phyloP scores from a whole-genome alignment of 2,888 invertebrate genomes.

The Theretra japonica region DNA sequence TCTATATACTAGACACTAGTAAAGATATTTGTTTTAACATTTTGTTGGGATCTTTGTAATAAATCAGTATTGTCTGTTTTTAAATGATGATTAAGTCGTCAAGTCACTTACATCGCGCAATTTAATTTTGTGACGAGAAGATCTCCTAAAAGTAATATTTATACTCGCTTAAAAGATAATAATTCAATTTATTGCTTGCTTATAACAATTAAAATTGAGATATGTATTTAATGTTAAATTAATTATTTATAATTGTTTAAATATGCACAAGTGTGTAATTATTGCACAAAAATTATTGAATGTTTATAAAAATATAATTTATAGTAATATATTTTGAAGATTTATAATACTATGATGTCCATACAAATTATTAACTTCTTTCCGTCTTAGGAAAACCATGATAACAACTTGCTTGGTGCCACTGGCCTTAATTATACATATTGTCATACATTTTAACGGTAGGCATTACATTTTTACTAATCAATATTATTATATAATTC shows the following conservation, averaged over 20 bases:
- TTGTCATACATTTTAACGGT: not conserved
- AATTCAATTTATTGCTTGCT: not conserved
- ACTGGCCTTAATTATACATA: not conserved
- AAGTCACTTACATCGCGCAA: not conserved
- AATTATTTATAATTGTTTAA: slow-evolving; percentile 11
- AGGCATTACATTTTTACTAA: not conserved
- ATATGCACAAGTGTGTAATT: slow-evolving; percentile 10
- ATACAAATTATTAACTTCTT: not conserved
- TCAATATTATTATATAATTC: not conserved
- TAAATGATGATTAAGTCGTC: not conserved
- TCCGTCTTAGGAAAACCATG: not conserved
- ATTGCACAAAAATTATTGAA: slow-evolving; percentile 6
- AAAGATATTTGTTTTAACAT: too few relatives aligned
- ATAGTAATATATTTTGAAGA: slow-evolving; percentile 1
- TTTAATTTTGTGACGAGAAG: not conserved
- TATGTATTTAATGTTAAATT: slow-evolving; percentile 12
- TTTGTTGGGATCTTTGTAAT: too few relatives aligned
- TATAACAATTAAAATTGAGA: not conserved
- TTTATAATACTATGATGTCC: slow-evolving; percentile 6
- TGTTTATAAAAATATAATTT: not conserved
- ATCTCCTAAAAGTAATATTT: not conserved
- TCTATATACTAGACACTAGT: not conserved
- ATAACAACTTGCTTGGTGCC: not conserved
- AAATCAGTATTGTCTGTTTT: not conserved
- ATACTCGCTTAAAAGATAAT: slow-evolving; percentile 23